Evolutionary conservation across 2,113 vertebrate species (phyloP).

Genomic region (Phylloscopus trochilus): DNA sequence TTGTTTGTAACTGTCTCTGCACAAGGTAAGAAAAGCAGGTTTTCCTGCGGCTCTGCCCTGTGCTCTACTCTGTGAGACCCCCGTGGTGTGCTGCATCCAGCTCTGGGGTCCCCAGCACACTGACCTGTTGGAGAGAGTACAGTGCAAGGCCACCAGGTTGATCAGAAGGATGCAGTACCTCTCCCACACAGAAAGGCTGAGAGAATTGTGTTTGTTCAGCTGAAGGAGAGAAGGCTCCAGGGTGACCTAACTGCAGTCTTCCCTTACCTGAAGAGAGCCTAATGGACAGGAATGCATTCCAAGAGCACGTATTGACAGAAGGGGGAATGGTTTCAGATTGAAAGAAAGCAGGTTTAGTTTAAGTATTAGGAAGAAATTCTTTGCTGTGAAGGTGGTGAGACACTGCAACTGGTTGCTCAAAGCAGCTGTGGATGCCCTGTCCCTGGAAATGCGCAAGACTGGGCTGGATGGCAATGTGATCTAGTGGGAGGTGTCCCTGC

Average conservation of each 20-base stretch:
- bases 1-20: not conserved
- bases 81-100: not conserved
- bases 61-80: not conserved
- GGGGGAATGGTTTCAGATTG: not conserved
- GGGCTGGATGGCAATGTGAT: not conserved
- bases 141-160: not conserved
- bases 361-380: not conserved
- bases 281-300: not conserved
- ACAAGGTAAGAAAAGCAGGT: not conserved
- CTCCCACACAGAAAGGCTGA: not conserved
- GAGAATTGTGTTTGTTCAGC: not conserved
- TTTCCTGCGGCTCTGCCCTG: not conserved
- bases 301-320: not conserved
- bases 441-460: not conserved
- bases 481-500: not conserved
- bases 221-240: not conserved
- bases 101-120: not conserved
- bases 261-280: not conserved
- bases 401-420: not conserved
- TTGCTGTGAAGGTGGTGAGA: not conserved
- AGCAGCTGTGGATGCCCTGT: not conserved
- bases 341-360: not conserved
- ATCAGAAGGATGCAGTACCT: not conserved
- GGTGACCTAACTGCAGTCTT: not conserved
- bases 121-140: accelerated